Base-by-base conservation (phyloP, 2,113 vertebrate species). In the Semnornis frantzii region DNA sequence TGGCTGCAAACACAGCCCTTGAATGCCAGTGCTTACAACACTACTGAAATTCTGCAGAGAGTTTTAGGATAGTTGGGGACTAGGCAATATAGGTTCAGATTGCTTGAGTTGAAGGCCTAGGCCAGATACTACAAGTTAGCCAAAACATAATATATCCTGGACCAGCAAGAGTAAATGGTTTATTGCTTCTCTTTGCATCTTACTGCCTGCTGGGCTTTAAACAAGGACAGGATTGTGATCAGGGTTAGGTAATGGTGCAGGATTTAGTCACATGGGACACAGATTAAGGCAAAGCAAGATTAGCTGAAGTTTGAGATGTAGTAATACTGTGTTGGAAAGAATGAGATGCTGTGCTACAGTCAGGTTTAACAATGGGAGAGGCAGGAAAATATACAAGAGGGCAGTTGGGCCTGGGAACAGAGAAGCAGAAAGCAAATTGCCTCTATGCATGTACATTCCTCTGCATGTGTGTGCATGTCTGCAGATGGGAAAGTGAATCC, bases 371-470 rank as follows among this genome's bases (percentile, higher is more conserved):
- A 60, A 48, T 4, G 8, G 12, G 12, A 82, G 33, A 82, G 25
- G 58, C 1, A 60, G 30, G 19, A 79, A 69, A 87, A 79, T 15
- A 68, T 25, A 70, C 0, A 4, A 13, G 19, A 85, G 5, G 11
- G 20, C 6, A 72, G 59, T 69, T 1, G 1, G 85, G 23, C 31
- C 14, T 39, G 25, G 28, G 6, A 93, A 85, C 11, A 46, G 58
- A 44, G 33, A 84, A 10, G 10, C 20, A 84, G 27, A 82, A 14
- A 78, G 5, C 0, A 0, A 82, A 37, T 8, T 16, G 12, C 12
- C 12, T 44, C 6, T 66, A 12, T 9, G 10, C 2, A 4, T 12
- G 19, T 3, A 0, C 7, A 30, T 0, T 0, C 6, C 33, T 70
- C 62, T 59, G 39, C 0, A 0, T 11, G 34, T 21, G 12, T 12